These are phyloP conservation scores for Zoanthus gigantus DNA, from an alignment of 92 coral and sea anemone genomes.

Conservation along the genomic window DNA sequence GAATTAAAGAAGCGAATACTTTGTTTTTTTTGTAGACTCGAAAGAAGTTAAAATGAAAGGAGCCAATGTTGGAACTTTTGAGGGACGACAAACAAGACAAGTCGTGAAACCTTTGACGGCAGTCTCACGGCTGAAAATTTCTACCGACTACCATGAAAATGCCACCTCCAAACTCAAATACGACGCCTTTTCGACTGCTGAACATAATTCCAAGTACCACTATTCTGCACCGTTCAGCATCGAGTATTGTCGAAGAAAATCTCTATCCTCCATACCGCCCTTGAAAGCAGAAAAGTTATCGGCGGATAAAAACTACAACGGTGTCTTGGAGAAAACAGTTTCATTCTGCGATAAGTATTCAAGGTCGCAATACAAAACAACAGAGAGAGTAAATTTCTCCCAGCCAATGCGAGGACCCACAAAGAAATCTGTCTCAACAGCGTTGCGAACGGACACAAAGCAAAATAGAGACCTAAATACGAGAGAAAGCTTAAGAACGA, in stretches of 20 bases:
- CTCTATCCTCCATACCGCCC: slow-evolving; percentile 20
- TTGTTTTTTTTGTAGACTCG: no score
- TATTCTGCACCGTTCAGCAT: neutral
- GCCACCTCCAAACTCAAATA: slow-evolving; percentile 21
- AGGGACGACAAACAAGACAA: neutral
- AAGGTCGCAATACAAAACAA: neutral
- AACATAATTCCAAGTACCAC: neutral
- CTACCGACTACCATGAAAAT: slow-evolving; percentile 8
- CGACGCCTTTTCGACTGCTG: neutral
- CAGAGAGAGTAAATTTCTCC: neutral
- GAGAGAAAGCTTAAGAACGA: neutral
- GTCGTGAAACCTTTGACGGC: slow-evolving; percentile 10
- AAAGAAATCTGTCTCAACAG: neutral
- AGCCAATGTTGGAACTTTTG: neutral
- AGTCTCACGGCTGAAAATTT: neutral
- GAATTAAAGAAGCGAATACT: no score
- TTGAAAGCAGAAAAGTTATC: slow-evolving; percentile 4
- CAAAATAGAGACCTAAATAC: neutral
- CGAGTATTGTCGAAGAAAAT: neutral
- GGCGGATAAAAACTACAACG: neutral
- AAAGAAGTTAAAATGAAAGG: slow-evolving; percentile 3
- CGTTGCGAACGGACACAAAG: neutral
- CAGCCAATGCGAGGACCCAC: neutral
- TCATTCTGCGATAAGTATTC: neutral
- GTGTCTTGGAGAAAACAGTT: neutral